Conservation (phyloP, 2,888 invertebrate genomes). For the Lissocephala sabroskyi region DNA sequence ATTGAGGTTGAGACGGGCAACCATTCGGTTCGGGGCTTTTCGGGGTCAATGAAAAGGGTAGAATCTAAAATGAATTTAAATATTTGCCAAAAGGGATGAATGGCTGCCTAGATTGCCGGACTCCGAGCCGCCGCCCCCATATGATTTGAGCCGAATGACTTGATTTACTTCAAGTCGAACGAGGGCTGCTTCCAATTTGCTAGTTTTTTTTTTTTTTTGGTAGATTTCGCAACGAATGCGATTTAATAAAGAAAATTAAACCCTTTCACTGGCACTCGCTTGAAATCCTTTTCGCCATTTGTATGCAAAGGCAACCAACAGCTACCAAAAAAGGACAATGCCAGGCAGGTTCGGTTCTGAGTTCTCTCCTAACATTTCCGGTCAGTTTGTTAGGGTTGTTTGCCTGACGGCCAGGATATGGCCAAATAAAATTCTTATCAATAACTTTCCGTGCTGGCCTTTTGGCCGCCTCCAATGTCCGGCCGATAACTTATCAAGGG, state of each 20-base stretch:
- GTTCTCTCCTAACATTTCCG: slow-evolving; percentile 32
- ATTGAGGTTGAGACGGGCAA: slow-evolving; percentile 24
- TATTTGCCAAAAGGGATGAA: slow-evolving; percentile 32
- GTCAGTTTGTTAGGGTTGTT: slow-evolving; percentile 31
- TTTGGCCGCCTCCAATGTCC: slow-evolving; percentile 3
- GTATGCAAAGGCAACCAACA: background rate
- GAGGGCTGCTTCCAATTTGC: no score
- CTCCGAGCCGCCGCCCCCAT: no score
- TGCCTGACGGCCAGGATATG: slow-evolving; percentile 34
- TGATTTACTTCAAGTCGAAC: slow-evolving; percentile 48
- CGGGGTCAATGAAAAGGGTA: slow-evolving; percentile 7
- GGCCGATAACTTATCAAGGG: slow-evolving; percentile 41
- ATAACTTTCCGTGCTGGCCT: slow-evolving; percentile 37
- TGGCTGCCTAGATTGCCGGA: background rate
- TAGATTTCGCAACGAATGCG: slow-evolving; percentile 48
- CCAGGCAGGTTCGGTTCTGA: slow-evolving; percentile 1
- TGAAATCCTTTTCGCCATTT: no score
- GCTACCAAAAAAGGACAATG: slow-evolving; percentile 4
- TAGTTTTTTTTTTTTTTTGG: background rate
- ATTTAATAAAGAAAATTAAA: slow-evolving; percentile 51
- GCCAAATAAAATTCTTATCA: slow-evolving; percentile 52
- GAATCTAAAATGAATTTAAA: slow-evolving; percentile 47
- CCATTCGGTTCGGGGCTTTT: slow-evolving; percentile 2
- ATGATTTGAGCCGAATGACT: slow-evolving; percentile 20
- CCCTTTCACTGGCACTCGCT: slow-evolving; percentile 17